phyloP scores from a whole-genome alignment of 2,888 invertebrate species.

The Podabrus alpinus region DNA sequence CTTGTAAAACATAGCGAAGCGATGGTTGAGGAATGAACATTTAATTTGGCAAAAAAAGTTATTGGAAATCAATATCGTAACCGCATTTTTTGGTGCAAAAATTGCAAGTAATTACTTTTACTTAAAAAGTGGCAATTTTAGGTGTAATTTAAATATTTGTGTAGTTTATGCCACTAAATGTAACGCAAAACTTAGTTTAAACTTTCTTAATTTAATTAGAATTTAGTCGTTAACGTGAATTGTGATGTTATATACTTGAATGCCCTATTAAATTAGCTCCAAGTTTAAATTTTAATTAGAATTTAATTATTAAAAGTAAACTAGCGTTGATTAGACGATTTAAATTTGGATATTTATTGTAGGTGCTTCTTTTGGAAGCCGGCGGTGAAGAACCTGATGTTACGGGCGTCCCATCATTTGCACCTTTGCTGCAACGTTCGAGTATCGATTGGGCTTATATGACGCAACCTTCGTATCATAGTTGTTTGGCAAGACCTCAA shows the following conservation, averaged over 20 bases:
- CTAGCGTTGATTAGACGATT: background rate
- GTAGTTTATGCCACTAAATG: background rate
- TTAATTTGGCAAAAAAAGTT: background rate
- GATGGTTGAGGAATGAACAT: background rate
- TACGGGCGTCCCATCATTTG: conserved; percentile 68
- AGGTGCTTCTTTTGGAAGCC: conserved; percentile 70
- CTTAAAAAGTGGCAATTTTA: background rate
- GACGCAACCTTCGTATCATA: conserved; percentile 66
- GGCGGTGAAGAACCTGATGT: conserved; percentile 70
- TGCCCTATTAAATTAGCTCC: background rate
- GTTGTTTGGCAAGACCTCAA: conserved; percentile 63
- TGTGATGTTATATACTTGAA: background rate
- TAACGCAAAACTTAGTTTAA: background rate
- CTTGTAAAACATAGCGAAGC: background rate
- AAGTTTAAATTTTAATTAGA: background rate
- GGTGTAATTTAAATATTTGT: background rate
- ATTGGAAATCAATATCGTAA: background rate
- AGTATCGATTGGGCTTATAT: conserved; percentile 73
- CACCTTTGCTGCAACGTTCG: conserved; percentile 63
- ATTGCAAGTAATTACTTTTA: background rate
- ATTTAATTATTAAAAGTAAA: background rate
- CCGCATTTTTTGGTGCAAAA: background rate
- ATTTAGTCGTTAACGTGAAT: conserved; percentile 4
- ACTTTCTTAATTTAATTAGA: conserved; percentile 1
- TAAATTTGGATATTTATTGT: background rate